phyloP scores from a whole-genome alignment of 92 coral and sea anemone genomes.

The Porites lobata region DNA sequence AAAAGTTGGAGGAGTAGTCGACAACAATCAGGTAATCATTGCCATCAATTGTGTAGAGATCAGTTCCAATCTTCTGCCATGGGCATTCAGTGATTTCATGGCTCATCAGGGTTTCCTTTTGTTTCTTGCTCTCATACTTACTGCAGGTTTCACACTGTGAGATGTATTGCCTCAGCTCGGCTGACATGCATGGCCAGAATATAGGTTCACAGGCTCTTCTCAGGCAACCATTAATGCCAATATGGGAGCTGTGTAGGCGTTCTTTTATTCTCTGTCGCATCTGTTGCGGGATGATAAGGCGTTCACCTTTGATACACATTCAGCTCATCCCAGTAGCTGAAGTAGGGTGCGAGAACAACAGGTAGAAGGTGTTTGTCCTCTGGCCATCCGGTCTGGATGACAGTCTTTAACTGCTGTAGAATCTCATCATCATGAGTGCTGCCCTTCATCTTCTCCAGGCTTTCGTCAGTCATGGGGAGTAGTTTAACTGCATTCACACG shows the following conservation, averaged over 20 bases:
- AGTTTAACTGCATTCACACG: too few species aligned
- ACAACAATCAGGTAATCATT: constrained; percentile 64
- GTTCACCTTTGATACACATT: constrained; percentile 19
- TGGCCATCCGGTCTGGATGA: constrained; percentile 27
- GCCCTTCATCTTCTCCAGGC: too few species aligned
- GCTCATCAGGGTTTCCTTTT: constrained; percentile 12
- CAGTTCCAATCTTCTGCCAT: constrained; percentile 65
- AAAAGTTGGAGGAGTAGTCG: constrained; percentile 70
- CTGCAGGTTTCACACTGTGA: constrained; percentile 9
- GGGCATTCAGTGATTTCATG: constrained; percentile 56
- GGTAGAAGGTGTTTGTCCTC: constrained; percentile 14
- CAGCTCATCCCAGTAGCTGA: constrained; percentile 39
- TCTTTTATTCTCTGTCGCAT: constrained; percentile 21
- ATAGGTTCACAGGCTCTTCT: constrained; percentile 17
- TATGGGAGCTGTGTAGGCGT: background rate
- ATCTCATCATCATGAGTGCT: too few species aligned
- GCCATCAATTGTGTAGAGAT: constrained; percentile 59
- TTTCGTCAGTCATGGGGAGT: too few species aligned
- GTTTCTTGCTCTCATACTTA: constrained; percentile 4
- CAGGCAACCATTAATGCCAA: constrained; percentile 38
- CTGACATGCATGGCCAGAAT: constrained; percentile 22
- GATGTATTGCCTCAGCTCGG: constrained; percentile 6
- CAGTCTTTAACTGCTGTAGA: background rate
- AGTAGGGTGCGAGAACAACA: constrained; percentile 12
- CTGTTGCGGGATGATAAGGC: constrained; percentile 27